Evolutionary conservation across 2,797 vertebrate species (phyloP).

Genomic region (Eurystomus glaucurus): DNA sequence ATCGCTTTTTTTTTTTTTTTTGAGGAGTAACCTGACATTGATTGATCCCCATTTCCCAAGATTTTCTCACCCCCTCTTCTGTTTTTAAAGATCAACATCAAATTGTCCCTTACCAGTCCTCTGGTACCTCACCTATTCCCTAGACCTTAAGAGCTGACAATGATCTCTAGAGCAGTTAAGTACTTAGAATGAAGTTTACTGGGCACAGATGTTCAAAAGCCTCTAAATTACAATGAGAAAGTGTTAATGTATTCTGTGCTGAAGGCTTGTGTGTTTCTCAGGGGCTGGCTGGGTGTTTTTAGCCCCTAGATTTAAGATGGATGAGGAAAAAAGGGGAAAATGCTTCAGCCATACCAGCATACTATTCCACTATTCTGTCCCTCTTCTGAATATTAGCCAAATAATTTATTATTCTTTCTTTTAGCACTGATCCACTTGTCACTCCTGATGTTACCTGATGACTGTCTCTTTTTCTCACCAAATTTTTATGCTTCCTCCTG

Average conservation of each 20-base stretch:
- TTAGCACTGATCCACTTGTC: not conserved
- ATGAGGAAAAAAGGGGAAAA: not conserved
- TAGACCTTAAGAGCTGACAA: not conserved
- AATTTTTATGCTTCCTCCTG: not conserved
- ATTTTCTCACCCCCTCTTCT: not conserved
- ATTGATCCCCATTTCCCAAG: not conserved
- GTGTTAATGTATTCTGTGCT: not conserved
- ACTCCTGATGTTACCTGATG: not conserved
- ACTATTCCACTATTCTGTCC: rapidly evolving
- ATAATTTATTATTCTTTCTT: not conserved
- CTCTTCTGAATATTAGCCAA: not conserved
- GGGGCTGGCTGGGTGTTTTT: not conserved
- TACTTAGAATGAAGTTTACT: not conserved
- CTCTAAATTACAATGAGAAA: slow-evolving; percentile 1
- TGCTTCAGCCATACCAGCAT: not conserved
- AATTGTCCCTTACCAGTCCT: not conserved
- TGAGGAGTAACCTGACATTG: not conserved
- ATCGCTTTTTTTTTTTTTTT: too few species aligned
- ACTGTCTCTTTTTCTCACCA: not conserved
- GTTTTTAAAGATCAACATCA: not conserved
- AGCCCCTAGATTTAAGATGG: not conserved
- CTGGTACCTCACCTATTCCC: not conserved
- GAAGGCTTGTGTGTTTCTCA: not conserved
- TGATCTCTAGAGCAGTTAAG: not conserved
- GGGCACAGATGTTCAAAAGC: not conserved